phyloP scores from a whole-genome alignment of 2,888 invertebrate genomes.

The Cheilosia urbana region DNA sequence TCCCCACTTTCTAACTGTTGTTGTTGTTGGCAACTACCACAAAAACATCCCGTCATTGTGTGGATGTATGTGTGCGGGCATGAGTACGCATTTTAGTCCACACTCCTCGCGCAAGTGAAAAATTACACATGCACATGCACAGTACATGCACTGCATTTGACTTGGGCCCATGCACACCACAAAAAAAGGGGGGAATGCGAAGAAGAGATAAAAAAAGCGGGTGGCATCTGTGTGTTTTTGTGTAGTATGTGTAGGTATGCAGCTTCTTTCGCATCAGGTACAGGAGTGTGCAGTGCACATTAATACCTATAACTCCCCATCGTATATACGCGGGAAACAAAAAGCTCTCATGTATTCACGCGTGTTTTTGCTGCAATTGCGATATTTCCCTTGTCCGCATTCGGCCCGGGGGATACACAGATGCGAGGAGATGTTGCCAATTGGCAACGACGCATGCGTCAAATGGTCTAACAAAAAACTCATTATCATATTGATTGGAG shows the following conservation, averaged over 20 bases:
- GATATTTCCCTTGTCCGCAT: slow-evolving; percentile 25
- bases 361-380: slow-evolving; percentile 43
- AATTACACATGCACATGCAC: slow-evolving; percentile 34
- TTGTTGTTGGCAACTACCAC: neutral
- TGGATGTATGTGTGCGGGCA: slow-evolving; percentile 15
- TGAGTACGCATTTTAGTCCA: slow-evolving; percentile 1
- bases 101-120: slow-evolving; percentile 20
- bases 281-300: slow-evolving; percentile 8
- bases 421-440: slow-evolving; percentile 66
- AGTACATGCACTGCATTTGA: slow-evolving; percentile 22
- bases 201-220: slow-evolving; percentile 64
- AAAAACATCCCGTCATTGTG: slow-evolving; percentile 14
- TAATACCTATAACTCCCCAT: slow-evolving; percentile 60
- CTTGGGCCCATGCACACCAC: neutral
- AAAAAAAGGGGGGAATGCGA: slow-evolving; percentile 34
- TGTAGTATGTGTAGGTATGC: slow-evolving; percentile 22
- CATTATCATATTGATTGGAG: slow-evolving; percentile 35
- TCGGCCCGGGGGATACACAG: slow-evolving; percentile 11
- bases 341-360: slow-evolving; percentile 48
- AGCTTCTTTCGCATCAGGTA: neutral
- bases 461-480: slow-evolving; percentile 70
- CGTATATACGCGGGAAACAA: slow-evolving; percentile 17
- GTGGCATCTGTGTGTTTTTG: slow-evolving; percentile 63
- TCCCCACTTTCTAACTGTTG: slow-evolving; percentile 52
- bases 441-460: slow-evolving; percentile 70